These are phyloP conservation scores for Labeo calbasu DNA, from an alignment of 2,797 vertebrate genomes.

Conservation along the genomic window DNA sequence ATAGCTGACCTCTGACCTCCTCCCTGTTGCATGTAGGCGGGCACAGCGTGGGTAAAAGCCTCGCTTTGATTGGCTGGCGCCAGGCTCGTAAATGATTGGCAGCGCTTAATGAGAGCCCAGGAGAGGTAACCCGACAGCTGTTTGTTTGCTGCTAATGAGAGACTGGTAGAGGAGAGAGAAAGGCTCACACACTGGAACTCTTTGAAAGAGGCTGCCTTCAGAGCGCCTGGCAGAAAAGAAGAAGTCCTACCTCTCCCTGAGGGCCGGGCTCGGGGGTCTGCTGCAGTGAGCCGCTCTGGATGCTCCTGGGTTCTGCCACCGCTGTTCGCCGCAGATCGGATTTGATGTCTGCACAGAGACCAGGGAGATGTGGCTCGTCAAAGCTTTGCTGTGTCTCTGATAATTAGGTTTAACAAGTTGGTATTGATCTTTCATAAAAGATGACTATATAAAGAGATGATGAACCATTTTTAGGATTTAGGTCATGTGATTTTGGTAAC, in stretches of 20 bases:
- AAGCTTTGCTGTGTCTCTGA: conserved; percentile 59
- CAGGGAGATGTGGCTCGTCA: conserved; percentile 54
- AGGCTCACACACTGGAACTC: conserved; percentile 72
- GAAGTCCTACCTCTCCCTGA: conserved; percentile 72
- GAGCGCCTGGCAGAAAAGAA: conserved; percentile 68
- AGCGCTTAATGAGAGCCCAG: conserved; percentile 81
- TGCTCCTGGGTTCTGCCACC: conserved; percentile 65
- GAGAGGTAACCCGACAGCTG: conserved; percentile 81
- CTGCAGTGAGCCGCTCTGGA: conserved; percentile 67
- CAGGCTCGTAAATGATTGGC: conserved; percentile 73
- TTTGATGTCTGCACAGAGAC: conserved; percentile 57
- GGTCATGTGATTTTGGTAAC: conserved; percentile 27
- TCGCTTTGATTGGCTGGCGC: conserved; percentile 76
- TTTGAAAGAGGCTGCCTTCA: conserved; percentile 74
- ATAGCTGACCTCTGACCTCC: conserved; percentile 51
- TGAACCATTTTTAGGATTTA: conserved; percentile 6
- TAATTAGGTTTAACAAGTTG: conserved; percentile 31
- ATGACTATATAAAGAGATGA: conserved; percentile 19
- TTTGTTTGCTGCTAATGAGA: conserved; percentile 83
- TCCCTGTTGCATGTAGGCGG: conserved; percentile 53
- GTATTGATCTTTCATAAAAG: conserved; percentile 30
- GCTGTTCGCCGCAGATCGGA: conserved; percentile 67
- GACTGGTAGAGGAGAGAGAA: conserved; percentile 75
- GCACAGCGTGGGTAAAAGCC: conserved; percentile 69
- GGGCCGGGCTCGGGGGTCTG: conserved; percentile 69